Evolutionary conservation across 2,888 invertebrate species (phyloP).

Genomic region (Cosmia trapezina): DNA sequence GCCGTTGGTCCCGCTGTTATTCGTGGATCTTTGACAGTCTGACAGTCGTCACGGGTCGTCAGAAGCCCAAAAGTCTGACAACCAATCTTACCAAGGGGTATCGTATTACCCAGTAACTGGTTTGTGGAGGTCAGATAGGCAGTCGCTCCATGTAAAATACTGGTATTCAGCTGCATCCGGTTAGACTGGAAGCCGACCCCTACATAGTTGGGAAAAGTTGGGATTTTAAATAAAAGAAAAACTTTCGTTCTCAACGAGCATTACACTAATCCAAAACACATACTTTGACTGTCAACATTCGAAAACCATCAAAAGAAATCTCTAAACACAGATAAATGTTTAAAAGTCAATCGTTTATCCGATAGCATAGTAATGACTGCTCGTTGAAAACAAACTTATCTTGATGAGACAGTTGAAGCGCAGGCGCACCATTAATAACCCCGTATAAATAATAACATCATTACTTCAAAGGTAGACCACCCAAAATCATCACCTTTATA

Average conservation of each 20-base stretch:
- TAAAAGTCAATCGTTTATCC: slow-evolving; percentile 85
- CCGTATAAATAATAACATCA: slow-evolving; percentile 88
- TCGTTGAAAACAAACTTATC: slow-evolving; percentile 87
- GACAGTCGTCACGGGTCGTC: too few relatives aligned
- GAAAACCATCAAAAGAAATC: slow-evolving; percentile 80
- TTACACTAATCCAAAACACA: slow-evolving; percentile 55
- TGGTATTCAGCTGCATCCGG: too few relatives aligned
- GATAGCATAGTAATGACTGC: slow-evolving; percentile 86
- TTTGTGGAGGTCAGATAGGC: too few relatives aligned
- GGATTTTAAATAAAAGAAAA: slow-evolving; percentile 8
- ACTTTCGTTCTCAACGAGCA: slow-evolving; percentile 20
- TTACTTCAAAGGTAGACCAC: slow-evolving; percentile 85
- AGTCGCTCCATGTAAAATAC: too few relatives aligned
- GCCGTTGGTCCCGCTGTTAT: too few relatives aligned
- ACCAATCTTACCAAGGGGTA: too few relatives aligned
- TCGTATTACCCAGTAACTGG: too few relatives aligned
- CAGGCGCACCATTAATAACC: slow-evolving; percentile 85
- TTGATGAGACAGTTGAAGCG: slow-evolving; percentile 85
- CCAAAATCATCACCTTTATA: slow-evolving; percentile 88
- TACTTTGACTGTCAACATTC: slow-evolving; percentile 68
- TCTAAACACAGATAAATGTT: slow-evolving; percentile 79
- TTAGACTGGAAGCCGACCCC: too few relatives aligned
- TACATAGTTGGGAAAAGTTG: too few relatives aligned
- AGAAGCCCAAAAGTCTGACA: too few relatives aligned
- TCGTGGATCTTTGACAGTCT: too few relatives aligned